These are phyloP conservation scores for Sebastiscus tertius DNA, from an alignment of 2,797 vertebrate species.

Conservation along the genomic window DNA sequence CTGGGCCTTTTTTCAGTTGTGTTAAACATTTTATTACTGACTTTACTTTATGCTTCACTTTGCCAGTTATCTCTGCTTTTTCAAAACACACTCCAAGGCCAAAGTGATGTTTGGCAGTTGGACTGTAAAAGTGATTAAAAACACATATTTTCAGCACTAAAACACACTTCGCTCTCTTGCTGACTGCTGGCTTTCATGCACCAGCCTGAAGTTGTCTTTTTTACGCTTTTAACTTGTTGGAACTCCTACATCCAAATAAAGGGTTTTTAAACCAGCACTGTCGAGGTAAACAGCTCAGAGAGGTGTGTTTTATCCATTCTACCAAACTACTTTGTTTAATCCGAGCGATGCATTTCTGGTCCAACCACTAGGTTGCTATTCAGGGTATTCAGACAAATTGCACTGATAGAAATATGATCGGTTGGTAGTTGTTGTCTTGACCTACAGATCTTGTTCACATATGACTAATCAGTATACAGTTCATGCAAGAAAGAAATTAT, in stretches of 20 bases:
- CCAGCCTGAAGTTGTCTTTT: not conserved
- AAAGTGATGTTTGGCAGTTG: not conserved
- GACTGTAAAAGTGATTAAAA: slow-evolving; percentile 7
- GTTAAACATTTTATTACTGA: slow-evolving; percentile 12
- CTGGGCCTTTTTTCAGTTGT: not conserved
- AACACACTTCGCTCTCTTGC: not conserved
- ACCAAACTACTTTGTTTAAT: not conserved
- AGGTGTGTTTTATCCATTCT: not conserved
- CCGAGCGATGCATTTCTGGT: not conserved
- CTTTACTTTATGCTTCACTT: not conserved
- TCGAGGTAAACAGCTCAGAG: not conserved
- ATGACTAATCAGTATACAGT: too few relatives aligned
- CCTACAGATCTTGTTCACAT: too few relatives aligned
- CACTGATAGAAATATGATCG: too few relatives aligned
- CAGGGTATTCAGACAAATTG: too few relatives aligned
- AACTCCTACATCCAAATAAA: not conserved
- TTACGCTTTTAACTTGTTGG: not conserved
- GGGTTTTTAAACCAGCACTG: not conserved
- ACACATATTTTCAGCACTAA: not conserved
- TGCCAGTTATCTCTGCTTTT: not conserved
- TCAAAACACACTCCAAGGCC: slow-evolving; percentile 7
- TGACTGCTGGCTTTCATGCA: not conserved
- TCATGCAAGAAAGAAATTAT: not conserved
- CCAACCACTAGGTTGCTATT: not conserved
- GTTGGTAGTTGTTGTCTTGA: too few relatives aligned